Evolutionary conservation across 2,113 vertebrate species (phyloP), one percentile per base, ranked within the genome.

Genomic region (Rhinopomastus cyanomelas): DNA sequence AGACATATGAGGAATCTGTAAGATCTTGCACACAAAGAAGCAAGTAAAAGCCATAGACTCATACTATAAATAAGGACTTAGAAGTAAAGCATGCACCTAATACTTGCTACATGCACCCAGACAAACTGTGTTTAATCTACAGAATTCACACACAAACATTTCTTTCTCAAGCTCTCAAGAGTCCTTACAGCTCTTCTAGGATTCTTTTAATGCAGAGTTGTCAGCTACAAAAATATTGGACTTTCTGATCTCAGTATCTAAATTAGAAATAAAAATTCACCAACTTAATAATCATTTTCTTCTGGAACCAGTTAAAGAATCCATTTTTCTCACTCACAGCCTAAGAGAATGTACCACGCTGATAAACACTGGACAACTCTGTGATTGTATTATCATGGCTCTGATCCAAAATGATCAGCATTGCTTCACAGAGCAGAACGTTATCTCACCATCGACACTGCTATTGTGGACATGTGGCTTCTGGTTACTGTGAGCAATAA

Each of bases 381-480:
- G 6, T 32, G 12, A 36, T 20, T 73, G 49, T 9, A 16, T 23
- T 57, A 16, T 23, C 37, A 10, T 22, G 12, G 11, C 16, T 34
- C 34, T 65, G 51, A 60, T 68, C 9, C 12, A 29, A 44, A 32
- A 5, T 64, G 55, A 51, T 12, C n/a, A 55, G 8, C 29, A 39
- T 9, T 36, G 25, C 59, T 52, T 32, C 37, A 23, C 5, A 13
- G 76, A n/a, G 46, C 19, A 64, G 42, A 39, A 13, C 49, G 30
- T 39, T 37, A 55, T 6, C 8, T 26, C 59, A 67, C 2, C 0
- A 52, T 65, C 1, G 0, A 13, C 32, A 22, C 5, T 22, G 16
- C 30, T 82, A 4, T 20, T 65, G 51, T 12, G 21, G 30, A 59
- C 34, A 20, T 16, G 9, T 8, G 11, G 27, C 21, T 82, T 61